Base-by-base conservation (phyloP, 2,797 vertebrate species). In the Miichthys miiuy region DNA sequence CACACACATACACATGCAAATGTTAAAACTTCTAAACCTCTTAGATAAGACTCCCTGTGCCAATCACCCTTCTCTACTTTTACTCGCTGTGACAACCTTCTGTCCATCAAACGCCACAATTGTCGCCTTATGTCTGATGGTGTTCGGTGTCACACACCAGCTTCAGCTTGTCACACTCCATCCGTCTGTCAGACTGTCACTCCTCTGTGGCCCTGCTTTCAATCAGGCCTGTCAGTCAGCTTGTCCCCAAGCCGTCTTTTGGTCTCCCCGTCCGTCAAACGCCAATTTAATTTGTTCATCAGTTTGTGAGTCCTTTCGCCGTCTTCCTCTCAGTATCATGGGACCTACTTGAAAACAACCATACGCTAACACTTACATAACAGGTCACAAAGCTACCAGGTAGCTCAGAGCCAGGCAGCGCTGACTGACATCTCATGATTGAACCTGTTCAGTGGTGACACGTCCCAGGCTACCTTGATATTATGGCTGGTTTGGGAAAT, bases 381-480 rank as follows among this genome's bases (percentile, higher is more conserved):
- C 21, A 0, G 68, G 34, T 67, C 18, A 20, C 21, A 18, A 23
- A 62, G 64, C 57, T 34, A 75, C 64, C 81, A 74, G 84, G 77
- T 79, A 72, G 83, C 81, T 58, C 58, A 48, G 72, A 84, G 69
- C 68, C 62, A 71, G 75, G 55, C 14, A 18, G 64, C 38, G 62
- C 79, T 91, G 93, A 94, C 79, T 94, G 93, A 93, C 93, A 86
- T 82, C 73, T 69, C 77, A 62, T 91, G 91, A 94, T 93, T 94
- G 94, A 92, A 89, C 86, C 87, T 88, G 83, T 86, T 93, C 87
- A 55, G 88, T 68, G 16, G 83, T 91, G 91, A 89, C 89, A 89
- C 47, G 75, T 90, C 73, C 73, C 79, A 75, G 80, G 86, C 88
- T 82, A 91, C 91, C 91, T 92, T 88, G 50, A 91, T 88, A 86